phyloP scores from a whole-genome alignment of 2,888 invertebrate species.

The Tridacna gigas region DNA sequence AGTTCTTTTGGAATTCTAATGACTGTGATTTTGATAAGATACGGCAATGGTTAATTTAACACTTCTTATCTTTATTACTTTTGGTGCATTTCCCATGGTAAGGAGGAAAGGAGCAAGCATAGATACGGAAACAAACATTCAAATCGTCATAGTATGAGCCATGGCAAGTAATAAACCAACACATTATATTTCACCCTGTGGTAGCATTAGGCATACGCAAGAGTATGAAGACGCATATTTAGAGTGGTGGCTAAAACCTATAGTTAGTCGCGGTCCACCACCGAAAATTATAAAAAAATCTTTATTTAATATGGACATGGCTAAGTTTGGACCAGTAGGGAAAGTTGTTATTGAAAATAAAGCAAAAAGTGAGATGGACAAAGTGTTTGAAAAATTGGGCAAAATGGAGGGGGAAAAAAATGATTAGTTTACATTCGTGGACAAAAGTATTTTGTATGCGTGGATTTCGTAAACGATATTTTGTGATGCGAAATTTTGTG shows the following conservation, averaged over 20 bases:
- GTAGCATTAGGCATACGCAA: not conserved
- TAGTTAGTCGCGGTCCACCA: not conserved
- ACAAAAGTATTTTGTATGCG: no score
- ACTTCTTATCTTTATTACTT: no score
- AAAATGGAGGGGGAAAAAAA: not conserved
- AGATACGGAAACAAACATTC: not conserved
- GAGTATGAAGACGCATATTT: slow-evolving; percentile 1
- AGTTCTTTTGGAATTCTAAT: slow-evolving; percentile 3
- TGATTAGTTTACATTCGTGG: no score
- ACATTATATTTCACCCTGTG: slow-evolving; percentile 3
- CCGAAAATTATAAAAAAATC: not conserved
- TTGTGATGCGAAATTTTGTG: no score
- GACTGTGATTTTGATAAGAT: no score
- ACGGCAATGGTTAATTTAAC: no score
- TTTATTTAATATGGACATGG: not conserved
- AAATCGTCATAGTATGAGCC: not conserved
- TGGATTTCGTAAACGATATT: no score
- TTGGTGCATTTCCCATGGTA: no score
- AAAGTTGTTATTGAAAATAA: not conserved
- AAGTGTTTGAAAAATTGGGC: not conserved
- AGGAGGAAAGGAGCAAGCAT: no score
- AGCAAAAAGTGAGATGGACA: not conserved
- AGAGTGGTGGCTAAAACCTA: slow-evolving; percentile 7
- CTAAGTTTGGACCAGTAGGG: not conserved
- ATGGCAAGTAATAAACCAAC: slow-evolving; percentile 5